These are phyloP conservation scores for Argentina silus DNA, from an alignment of 2,797 vertebrate species.

Conservation along the genomic window DNA sequence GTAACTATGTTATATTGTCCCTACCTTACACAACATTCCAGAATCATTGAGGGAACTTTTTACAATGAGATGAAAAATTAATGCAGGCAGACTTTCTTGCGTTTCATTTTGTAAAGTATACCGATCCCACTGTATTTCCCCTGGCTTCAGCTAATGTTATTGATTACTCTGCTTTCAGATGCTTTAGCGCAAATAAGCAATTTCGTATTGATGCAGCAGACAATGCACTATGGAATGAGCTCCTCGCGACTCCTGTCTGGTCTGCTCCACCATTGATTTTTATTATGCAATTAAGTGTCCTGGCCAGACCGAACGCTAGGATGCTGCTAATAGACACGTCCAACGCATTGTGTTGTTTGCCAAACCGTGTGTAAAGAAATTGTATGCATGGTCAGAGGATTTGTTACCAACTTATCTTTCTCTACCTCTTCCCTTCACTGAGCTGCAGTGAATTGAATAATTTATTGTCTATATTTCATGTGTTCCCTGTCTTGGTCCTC, in stretches of 20 bases:
- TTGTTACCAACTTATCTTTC: not conserved
- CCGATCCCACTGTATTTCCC: slow-evolving; percentile 45
- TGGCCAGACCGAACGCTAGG: not conserved
- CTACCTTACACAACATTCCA: slow-evolving; percentile 11
- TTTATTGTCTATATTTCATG: slow-evolving; percentile 10
- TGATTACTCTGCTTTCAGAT: slow-evolving; percentile 51
- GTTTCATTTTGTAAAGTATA: slow-evolving; percentile 66
- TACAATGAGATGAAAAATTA: slow-evolving; percentile 47
- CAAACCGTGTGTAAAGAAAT: not conserved
- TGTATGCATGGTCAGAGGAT: not conserved
- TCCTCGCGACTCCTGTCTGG: not conserved
- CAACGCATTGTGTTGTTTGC: not conserved
- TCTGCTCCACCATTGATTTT: slow-evolving; percentile 7
- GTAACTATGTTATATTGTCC: slow-evolving; percentile 9
- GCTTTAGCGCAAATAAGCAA: slow-evolving; percentile 27
- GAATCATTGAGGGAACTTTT: slow-evolving; percentile 20
- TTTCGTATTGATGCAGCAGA: slow-evolving; percentile 36
- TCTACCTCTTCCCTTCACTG: not conserved
- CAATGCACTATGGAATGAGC: slow-evolving; percentile 6
- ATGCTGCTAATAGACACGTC: not conserved
- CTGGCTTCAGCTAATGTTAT: slow-evolving; percentile 39
- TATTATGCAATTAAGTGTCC: not conserved
- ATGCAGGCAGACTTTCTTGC: slow-evolving; percentile 33
- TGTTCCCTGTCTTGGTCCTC: slow-evolving; percentile 18
- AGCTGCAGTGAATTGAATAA: not conserved